Conservation (phyloP, 2,888 invertebrate species). For the Lomographa bimaculata region DNA sequence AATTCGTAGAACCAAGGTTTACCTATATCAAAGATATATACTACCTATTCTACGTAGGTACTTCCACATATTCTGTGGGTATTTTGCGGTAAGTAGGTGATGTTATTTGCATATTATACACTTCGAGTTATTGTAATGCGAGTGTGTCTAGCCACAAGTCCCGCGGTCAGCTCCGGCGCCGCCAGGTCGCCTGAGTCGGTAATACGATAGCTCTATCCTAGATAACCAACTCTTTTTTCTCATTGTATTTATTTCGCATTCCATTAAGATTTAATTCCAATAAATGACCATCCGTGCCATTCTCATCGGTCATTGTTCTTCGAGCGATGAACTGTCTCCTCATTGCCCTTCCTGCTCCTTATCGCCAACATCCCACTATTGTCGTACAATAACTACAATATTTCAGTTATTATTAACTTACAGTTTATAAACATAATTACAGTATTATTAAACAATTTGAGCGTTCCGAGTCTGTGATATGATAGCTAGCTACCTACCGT, state of each 20-base stretch:
- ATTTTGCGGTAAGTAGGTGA: too few relatives aligned
- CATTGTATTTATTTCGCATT: constrained; percentile 18
- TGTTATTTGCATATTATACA: too few relatives aligned
- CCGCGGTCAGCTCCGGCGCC: constrained; percentile 31
- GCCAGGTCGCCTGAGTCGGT: constrained; percentile 39
- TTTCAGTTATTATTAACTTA: constrained; percentile 35
- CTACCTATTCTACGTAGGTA: too few relatives aligned
- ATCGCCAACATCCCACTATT: constrained; percentile 38
- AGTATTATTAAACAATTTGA: constrained; percentile 19
- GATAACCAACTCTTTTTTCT: constrained; percentile 11
- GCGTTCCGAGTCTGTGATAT: constrained; percentile 8
- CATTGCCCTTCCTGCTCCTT: too few relatives aligned
- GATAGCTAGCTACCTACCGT: too few relatives aligned
- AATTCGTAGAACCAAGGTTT: too few relatives aligned
- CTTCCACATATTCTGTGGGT: too few relatives aligned
- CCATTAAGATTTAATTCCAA: constrained; percentile 10
- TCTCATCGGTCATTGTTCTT: constrained; percentile 20
- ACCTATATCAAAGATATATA: too few relatives aligned
- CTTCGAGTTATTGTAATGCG: constrained; percentile 34
- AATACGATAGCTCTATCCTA: constrained; percentile 41
- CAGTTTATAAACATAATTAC: constrained; percentile 22
- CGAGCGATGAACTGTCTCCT: too few relatives aligned
- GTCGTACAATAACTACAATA: constrained; percentile 27
- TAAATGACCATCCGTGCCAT: constrained; percentile 3
- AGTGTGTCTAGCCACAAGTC: constrained; percentile 37